These are phyloP conservation scores for Drosophila yooni DNA, from an alignment of 2,888 invertebrate species.

Conservation along the genomic window DNA sequence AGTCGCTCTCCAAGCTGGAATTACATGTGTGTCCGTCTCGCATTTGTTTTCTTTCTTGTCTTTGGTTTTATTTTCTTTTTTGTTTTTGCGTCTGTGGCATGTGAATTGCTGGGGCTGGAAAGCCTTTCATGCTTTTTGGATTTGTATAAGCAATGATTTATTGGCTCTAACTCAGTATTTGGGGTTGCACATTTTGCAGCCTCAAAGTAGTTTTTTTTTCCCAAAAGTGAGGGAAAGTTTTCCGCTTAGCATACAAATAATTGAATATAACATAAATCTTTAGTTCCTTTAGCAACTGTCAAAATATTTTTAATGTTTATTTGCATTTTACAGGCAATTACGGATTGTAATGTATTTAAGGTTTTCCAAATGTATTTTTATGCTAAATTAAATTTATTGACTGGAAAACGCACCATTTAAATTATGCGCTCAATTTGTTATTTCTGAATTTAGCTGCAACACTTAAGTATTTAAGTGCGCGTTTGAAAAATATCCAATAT, in stretches of 20 bases:
- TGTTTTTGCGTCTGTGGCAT: slow-evolving; percentile 54
- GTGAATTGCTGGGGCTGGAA: slow-evolving; percentile 57
- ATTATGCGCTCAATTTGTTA: neutral
- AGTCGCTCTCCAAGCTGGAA: slow-evolving; percentile 49
- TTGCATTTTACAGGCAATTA: neutral
- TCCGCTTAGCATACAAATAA: slow-evolving; percentile 9
- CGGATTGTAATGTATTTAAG: neutral
- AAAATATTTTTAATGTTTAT: slow-evolving; percentile 1
- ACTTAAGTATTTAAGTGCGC: neutral
- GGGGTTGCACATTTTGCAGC: slow-evolving; percentile 30
- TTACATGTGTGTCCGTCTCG: slow-evolving; percentile 50
- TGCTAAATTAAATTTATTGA: neutral
- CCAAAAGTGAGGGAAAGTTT: slow-evolving; percentile 6
- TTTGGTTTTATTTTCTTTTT: slow-evolving; percentile 12
- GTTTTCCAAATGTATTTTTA: neutral
- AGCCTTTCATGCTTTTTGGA: slow-evolving; percentile 74
- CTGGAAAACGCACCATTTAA: neutral
- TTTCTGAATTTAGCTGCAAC: neutral
- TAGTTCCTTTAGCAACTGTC: slow-evolving; percentile 4
- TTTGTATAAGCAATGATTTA: slow-evolving; percentile 79
- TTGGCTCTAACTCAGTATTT: slow-evolving; percentile 53
- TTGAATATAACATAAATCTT: slow-evolving; percentile 16
- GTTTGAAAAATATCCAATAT: neutral
- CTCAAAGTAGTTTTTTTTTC: slow-evolving; percentile 7
- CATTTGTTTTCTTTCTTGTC: slow-evolving; percentile 23